These are phyloP conservation scores for Calyptomena viridis DNA, from an alignment of 2,113 vertebrate genomes.

Conservation along the genomic window DNA sequence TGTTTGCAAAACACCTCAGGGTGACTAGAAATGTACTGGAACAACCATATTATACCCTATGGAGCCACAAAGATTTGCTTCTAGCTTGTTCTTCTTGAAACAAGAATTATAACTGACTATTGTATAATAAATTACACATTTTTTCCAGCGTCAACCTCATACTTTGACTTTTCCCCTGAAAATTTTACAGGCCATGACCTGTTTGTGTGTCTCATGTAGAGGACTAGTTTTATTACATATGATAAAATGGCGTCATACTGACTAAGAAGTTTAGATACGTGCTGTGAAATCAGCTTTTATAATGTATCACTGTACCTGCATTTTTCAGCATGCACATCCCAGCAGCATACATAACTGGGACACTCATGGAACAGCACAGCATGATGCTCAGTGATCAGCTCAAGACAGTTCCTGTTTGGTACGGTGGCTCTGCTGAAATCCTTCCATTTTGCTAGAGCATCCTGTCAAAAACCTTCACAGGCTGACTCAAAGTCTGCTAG, in stretches of 20 bases:
- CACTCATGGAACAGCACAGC: background rate
- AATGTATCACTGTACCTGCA: fast-evolving
- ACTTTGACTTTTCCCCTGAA: conserved; percentile 1
- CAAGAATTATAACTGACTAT: background rate
- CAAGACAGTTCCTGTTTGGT: background rate
- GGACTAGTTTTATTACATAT: background rate
- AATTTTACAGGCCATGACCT: background rate
- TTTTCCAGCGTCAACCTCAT: background rate
- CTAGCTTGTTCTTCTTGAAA: background rate
- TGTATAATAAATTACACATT: background rate
- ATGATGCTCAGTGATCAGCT: fast-evolving
- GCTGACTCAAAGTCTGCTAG: background rate
- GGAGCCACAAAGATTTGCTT: background rate
- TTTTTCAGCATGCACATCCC: fast-evolving
- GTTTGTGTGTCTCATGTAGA: background rate
- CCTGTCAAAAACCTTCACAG: background rate
- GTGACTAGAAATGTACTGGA: background rate
- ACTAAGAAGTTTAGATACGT: background rate
- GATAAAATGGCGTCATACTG: background rate
- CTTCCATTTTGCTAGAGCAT: background rate
- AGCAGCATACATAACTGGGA: too few species aligned
- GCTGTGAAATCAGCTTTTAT: background rate
- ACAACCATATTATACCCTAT: background rate
- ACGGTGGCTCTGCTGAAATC: background rate
- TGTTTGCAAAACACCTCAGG: conserved; percentile 9